These are phyloP conservation scores for Drosophila fungiperda DNA, from an alignment of 2,888 invertebrate species.

Conservation along the genomic window DNA sequence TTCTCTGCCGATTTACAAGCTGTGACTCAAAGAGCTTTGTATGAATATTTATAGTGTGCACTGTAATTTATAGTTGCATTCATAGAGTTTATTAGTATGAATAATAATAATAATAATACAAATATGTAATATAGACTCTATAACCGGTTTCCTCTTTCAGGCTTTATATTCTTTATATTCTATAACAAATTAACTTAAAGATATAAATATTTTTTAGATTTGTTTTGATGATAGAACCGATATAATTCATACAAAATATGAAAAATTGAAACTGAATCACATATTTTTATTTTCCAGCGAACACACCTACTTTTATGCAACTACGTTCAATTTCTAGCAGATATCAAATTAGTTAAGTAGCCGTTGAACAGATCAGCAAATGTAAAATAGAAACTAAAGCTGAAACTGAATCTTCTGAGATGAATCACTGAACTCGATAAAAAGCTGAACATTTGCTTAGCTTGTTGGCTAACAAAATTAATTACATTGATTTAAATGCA, in stretches of 20 bases:
- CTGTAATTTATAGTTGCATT: neutral
- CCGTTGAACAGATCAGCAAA: conserved; percentile 14
- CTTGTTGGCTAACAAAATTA: conserved; percentile 13
- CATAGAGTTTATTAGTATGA: neutral
- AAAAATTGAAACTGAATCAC: neutral
- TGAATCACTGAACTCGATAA: conserved; percentile 8
- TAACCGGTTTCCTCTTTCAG: neutral
- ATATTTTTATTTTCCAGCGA: neutral
- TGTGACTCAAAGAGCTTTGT: neutral
- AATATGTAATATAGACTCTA: neutral
- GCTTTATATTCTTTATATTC: neutral
- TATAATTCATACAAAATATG: neutral
- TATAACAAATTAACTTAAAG: neutral
- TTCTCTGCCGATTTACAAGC: neutral
- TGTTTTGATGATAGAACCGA: neutral
- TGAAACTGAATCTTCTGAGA: conserved; percentile 10
- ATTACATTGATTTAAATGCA: conserved; percentile 1
- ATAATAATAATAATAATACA: neutral
- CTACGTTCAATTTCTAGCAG: neutral
- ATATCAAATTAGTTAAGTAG: conserved; percentile 33
- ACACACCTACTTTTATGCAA: neutral
- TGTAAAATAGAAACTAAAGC: conserved; percentile 5
- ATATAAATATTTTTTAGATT: neutral
- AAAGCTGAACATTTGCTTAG: conserved; percentile 3
- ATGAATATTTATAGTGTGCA: neutral